Base-by-base conservation (phyloP, 1,140 invertebrate genomes). In the Pseudoatta argentina region DNA sequence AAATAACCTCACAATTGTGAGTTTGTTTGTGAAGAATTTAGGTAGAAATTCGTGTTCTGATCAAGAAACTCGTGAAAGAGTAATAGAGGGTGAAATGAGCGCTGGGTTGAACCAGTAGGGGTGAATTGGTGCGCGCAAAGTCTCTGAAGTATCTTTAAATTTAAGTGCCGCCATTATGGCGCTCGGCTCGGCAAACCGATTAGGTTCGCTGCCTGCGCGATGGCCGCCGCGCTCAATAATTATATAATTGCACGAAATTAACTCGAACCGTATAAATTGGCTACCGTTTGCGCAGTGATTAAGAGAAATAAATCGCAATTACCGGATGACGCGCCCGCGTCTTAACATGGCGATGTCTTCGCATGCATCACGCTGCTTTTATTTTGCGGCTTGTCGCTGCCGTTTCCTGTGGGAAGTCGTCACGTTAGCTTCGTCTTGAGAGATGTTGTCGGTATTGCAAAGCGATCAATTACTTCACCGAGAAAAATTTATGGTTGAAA, bases 231-330 rank as follows among this genome's bases (percentile, higher is more conserved):
- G 85, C 64, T 85, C 59, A 78, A 88, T 93, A 94, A 93, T 94
- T 93, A 94, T 92, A 93, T 94, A 94, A 94, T 94, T 94, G 92
- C 92, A 91, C 91, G 91, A 93, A 91, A 94, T 93, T 93, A 93
- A 93, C 93, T 93, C 88, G 89, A 88, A 86, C 86, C 86, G 93
- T 89, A 93, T 94, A 93, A 94, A 93, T 93, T 92, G 93, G 92
- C 89, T 88, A 89, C 90, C 91, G 91, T 93, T 94, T 94, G 93
- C 93, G 91, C 88, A 24, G 88, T 92, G 92, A 94, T 94, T 93
- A 93, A 92, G 92, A 93, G 93, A 93, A 93, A 94, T 94, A 94
- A 94, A 94, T 93, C 91, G 93, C 79, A 94, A 94, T 94, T 94
- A 94, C 89, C 86, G 91, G 73, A 64, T 76, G 89, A 90, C 87